Evolutionary conservation across 2,797 vertebrate species (phyloP), one percentile per base, ranked within the genome.

Genomic region (Rallus crepitans): DNA sequence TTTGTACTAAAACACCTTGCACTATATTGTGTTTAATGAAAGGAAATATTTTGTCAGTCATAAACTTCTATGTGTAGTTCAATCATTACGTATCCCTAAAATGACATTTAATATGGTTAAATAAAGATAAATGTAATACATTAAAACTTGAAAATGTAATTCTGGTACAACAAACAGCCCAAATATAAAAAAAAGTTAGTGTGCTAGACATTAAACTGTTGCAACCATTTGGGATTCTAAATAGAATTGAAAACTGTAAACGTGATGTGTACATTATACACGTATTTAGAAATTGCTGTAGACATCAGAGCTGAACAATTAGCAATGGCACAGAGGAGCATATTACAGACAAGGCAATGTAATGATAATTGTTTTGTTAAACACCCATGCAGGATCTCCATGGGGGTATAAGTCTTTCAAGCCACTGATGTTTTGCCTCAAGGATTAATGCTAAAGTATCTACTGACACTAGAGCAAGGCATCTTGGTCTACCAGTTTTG

Each of bases 261-360:
- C 18, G 68, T 0, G 0, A 50, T 42, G 9, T 5, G 14, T 37
- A 10, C 28, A 10, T 31, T 68, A 4, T 53, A 21, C 1, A 12
- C 39, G 24, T 12, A 13, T 61, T 87, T 88, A 63, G 30, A 82
- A 94, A 50, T 56, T 20, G 9, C 60, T 72, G 1, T 10, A 42
- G 30, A 42, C 5, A 20, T 77, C 19, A 61, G 45, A 6, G 12
- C 23, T 89, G 75, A 60, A n/a, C 19, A 73, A 63, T 19, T 75
- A 71, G 20, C 12, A 47, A 30, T 66, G 31, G 20, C 73, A 8
- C 11, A 70, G 31, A 83, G 30, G 11, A 56, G 3, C 7, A 66
- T 84, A 63, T 64, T 23, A 20, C 7, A n/a, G 63, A 60, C 65
- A 63, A 79, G 17, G 5, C 35, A 68, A 13, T 2, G 4, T n/a